Evolutionary conservation across 2,797 vertebrate genomes (phyloP), one percentile per base, ranked within the genome.

Genomic region (Clarias fuscus): DNA sequence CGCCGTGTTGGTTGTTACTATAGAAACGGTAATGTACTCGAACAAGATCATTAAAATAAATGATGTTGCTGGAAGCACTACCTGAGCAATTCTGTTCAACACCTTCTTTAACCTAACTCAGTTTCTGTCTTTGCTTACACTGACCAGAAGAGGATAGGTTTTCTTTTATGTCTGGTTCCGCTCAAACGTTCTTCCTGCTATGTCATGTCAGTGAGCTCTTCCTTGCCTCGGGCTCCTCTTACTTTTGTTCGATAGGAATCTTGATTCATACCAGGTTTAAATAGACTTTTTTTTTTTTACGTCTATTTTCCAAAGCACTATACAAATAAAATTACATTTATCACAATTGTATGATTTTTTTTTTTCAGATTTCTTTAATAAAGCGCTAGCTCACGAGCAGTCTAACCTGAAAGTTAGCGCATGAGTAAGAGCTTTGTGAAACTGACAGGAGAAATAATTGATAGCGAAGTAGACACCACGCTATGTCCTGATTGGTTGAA

Each of bases 371-470:
- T 33, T 58, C 5, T 24, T 62, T 62, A 2, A 27, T 76, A 65
- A 64, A 64, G 22, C 22, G 11, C 33, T 7, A 64, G 14, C 11
- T 33, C 53, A 30, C 11, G 18, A 15, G 77, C 27, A 40, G 33
- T 79, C 33, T 6, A 40, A 15, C 5, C 13, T 65, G 22, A 7
- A 15, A 40, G 13, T 79, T 62, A 43, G 5, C 64, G 59, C 58
- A 43, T 40, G 59, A 64, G 33, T 15, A 15, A 64, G 13, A 48
- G 33, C 33, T 62, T 62, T 62, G 18, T 18, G 13, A 64, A 33
- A 80, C 33, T 80, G 77, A 64, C 22, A 64, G 10, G 15, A 22
- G 40, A n/a, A 80, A 64, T 80, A 64, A 80, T n/a, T 64, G 11
- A 64, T 43, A 80, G 37, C 7, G 33, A 80, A 78, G 30, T 61